A percentile compares a stretch with the other conserved stretches of the same genome.
Conservation (phyloP, 2,113 vertebrate species). For the Rhynchomys soricoides region DNA sequence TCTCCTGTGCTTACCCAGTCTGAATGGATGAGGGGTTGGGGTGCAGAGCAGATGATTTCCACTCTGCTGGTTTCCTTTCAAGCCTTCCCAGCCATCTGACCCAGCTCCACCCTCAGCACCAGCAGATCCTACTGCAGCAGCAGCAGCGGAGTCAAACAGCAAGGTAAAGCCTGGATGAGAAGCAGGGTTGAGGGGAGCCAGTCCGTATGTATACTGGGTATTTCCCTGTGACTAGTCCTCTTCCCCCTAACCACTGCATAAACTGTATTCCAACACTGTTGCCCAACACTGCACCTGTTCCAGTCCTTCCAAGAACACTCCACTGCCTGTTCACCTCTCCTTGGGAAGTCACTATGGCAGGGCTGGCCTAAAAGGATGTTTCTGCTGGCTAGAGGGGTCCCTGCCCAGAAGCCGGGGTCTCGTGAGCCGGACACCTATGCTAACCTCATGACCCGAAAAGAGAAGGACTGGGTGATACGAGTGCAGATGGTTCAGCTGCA, state of each 20-base stretch:
- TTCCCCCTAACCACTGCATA: neutral
- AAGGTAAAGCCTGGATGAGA: slow-evolving; percentile 82
- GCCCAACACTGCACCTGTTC: neutral
- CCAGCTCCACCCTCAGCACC: slow-evolving; percentile 95
- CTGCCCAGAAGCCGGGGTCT: slow-evolving; percentile 86
- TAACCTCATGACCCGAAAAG: slow-evolving; percentile 92
- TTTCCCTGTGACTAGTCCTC: neutral
- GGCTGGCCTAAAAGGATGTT: neutral
- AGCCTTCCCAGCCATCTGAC: slow-evolving; percentile 88
- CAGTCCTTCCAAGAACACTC: neutral
- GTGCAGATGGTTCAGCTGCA: slow-evolving; percentile 98
- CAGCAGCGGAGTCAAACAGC: slow-evolving; percentile 68
- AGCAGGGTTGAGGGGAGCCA: neutral
- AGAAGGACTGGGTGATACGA: slow-evolving; percentile 96
- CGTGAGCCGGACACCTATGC: slow-evolving; percentile 88
- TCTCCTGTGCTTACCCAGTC: neutral
- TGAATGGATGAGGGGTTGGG: neutral
- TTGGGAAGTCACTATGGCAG: neutral
- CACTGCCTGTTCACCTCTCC: neutral
- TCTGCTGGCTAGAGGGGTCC: slow-evolving; percentile 68
- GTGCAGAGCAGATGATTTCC: neutral
- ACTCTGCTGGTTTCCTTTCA: slow-evolving; percentile 42
- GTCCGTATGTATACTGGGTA: neutral
- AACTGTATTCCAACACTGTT: neutral
- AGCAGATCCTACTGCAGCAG: slow-evolving; percentile 89